Conservation (phyloP, 1,140 invertebrate genomes). For the Ostrea denselamellosa region DNA sequence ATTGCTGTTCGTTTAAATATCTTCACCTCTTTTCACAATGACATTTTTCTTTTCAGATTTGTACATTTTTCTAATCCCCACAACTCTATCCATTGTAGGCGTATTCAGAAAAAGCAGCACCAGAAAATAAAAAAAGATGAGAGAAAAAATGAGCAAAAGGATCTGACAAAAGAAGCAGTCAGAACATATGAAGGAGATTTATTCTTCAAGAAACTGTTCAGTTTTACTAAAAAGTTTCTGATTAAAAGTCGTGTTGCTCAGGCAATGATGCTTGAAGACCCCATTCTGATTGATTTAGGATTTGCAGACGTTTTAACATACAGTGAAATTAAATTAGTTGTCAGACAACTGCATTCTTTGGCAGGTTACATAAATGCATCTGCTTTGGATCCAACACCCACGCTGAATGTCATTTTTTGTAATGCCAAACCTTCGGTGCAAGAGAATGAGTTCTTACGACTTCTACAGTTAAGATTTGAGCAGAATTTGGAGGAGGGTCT, state of each 20-base stretch:
- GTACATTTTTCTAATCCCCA: no score
- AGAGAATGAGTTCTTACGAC: not conserved
- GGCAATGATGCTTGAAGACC: not conserved
- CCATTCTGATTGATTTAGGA: not conserved
- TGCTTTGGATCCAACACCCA: not conserved
- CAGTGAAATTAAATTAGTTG: not conserved
- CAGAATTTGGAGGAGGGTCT: not conserved
- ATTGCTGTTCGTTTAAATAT: no score
- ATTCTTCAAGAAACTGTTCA: not conserved
- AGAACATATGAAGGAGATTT: not conserved
- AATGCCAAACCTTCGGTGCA: not conserved
- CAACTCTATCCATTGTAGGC: no score
- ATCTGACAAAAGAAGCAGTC: not conserved
- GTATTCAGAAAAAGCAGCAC: no score
- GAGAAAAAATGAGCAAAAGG: not conserved
- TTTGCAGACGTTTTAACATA: not conserved
- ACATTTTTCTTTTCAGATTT: no score
- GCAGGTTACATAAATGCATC: not conserved
- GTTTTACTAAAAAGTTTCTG: not conserved
- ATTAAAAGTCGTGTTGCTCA: not conserved
- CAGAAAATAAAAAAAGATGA: no score
- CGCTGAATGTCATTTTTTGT: constrained; percentile 10
- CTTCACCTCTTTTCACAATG: no score
- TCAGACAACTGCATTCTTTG: not conserved
- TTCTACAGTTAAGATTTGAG: not conserved